Evolutionary conservation across 2,113 vertebrate genomes (phyloP), one percentile per base, ranked within the genome.

Genomic region (Tenrec ecaudatus): DNA sequence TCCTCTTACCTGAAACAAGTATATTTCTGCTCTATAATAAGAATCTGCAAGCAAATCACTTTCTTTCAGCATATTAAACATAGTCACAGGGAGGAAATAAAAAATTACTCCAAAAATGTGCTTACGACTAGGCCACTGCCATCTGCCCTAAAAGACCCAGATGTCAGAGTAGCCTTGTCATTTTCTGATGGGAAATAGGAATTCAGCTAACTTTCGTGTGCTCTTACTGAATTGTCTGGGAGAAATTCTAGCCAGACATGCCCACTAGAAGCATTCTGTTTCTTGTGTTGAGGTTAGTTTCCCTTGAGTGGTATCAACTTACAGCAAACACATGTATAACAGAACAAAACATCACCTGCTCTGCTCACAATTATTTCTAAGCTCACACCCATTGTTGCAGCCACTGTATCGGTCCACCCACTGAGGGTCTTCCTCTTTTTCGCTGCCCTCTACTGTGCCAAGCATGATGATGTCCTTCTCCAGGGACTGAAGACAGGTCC

Each of bases 11-110:
- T 87, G 84, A 86, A 95, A 93, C 92, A 89, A 96, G 84, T 79
- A 8, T 90, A 82, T 89, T 91, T 95, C 86, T 95, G 86, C 57
- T 96, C 93, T 89, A 75, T 93, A 96, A 93, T 92, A 96, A 95
- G 92, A 93, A 94, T 79, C 81, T 95, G 91, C 71, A 95, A 92
- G 88, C 82, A 94, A 90, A 95, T 88, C 71, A 29, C 90, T 94
- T 96, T 94, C 90, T 75, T 60, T 84, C 89, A 58, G 80, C 43
- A 33, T 69, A 93, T 88, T 91, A 88, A 92, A 91, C 95, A 84
- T 75, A 94, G 68, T 86, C 84, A 31, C 85, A 0, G 15, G 29
- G 1, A 11, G 10, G 22, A 12, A 31, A 31, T 22, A 71, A 17
- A 71, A 73, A 15, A 86, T 73, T 73, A 22, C 90, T 82, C 76